phyloP scores from a whole-genome alignment of 2,888 invertebrate genomes.

The Ectemnius lituratus region DNA sequence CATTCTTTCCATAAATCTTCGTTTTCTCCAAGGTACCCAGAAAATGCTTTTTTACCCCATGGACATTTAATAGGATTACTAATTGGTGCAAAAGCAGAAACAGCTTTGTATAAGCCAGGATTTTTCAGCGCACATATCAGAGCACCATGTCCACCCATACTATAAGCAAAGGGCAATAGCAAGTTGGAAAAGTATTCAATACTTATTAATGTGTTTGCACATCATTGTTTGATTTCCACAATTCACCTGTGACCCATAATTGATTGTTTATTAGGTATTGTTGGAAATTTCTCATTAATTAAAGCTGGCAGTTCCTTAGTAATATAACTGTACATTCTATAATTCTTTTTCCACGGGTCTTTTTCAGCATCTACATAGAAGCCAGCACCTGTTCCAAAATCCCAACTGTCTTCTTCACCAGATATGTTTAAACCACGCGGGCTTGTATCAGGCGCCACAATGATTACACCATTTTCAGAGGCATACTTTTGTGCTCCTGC shows the following conservation, averaged over 20 bases:
- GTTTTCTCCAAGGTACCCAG: conserved; percentile 87
- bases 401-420: conserved; percentile 95
- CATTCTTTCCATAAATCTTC: conserved; percentile 87
- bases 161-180: conserved; percentile 76
- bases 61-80: conserved; percentile 90
- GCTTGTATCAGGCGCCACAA: conserved; percentile 97
- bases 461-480: conserved; percentile 89
- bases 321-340: conserved; percentile 97
- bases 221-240: conserved; percentile 1
- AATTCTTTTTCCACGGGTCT: conserved; percentile 95
- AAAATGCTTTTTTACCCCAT: conserved; percentile 94
- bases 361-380: conserved; percentile 96
- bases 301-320: conserved; percentile 90
- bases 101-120: conserved; percentile 91
- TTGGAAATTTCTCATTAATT: conserved; percentile 87
- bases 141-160: conserved; percentile 99
- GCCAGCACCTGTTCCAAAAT: conserved; percentile 97
- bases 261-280: conserved; percentile 81
- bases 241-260: conserved; percentile 89
- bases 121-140: conserved; percentile 93
- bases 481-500: conserved; percentile 96
- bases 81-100: conserved; percentile 97
- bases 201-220: not conserved
- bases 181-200: not conserved
- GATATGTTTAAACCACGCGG: conserved; percentile 93